Evolutionary conservation across 2,113 vertebrate genomes (phyloP).

Genomic region (Percina caprodes): DNA sequence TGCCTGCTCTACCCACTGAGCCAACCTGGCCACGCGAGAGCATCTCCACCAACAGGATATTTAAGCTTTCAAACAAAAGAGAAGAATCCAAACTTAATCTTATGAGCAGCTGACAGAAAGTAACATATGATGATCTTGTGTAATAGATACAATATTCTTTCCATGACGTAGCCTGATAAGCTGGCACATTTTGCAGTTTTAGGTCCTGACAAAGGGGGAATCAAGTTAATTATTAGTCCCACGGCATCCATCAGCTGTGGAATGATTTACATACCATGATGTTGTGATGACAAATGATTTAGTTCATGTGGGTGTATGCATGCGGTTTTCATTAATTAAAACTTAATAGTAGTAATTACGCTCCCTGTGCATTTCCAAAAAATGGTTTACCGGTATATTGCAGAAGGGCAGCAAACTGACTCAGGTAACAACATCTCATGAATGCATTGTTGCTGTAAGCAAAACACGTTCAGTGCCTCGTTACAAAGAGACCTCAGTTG

Average conservation of each 20-base stretch:
- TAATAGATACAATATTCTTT: not conserved
- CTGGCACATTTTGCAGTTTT: not conserved
- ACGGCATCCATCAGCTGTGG: conserved; percentile 6
- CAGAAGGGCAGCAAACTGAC: conserved; percentile 3
- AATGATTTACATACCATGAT: conserved; percentile 38
- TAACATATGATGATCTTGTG: not conserved
- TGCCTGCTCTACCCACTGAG: too few relatives aligned
- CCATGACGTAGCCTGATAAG: not conserved
- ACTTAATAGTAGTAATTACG: not conserved
- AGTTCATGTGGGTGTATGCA: not conserved
- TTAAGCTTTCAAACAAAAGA: conserved; percentile 37
- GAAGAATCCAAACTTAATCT: conserved; percentile 17
- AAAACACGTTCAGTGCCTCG: conserved; percentile 21
- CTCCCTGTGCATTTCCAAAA: not conserved
- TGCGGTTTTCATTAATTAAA: conserved; percentile 13
- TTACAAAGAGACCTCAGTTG: conserved; percentile 51
- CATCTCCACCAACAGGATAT: conserved; percentile 14
- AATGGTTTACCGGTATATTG: not conserved
- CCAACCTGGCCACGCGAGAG: too few relatives aligned
- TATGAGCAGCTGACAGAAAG: not conserved
- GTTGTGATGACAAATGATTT: conserved; percentile 19
- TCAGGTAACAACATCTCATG: not conserved
- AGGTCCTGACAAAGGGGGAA: not conserved
- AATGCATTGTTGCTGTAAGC: conserved; percentile 51
- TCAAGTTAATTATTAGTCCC: conserved; percentile 26